Evolutionary conservation across 2,888 invertebrate species (phyloP), one percentile per base, ranked within the genome.

Genomic region (Acanthosepion lycidas): DNA sequence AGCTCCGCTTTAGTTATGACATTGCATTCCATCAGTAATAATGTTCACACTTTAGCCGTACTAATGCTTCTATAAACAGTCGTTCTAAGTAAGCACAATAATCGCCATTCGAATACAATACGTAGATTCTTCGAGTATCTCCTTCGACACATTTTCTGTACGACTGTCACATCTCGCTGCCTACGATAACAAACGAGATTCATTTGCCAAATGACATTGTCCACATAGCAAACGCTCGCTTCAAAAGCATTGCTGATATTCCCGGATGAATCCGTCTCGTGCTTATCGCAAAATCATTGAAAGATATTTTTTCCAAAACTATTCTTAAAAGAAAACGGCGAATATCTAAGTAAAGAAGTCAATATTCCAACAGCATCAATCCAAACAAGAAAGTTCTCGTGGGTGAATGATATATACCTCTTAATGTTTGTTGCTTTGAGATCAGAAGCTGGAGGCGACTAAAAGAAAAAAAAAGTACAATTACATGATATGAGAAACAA

Each of bases 281-380:
- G 78, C 78, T 78, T 78, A 78, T 78, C 78, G n/a, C n/a, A 33
- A 78, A 78, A n/a, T 78, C 78, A 78, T 78, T 78, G n/a, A 33
- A 78, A n/a, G n/a, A 18, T n/a, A 78, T n/a, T 59, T 59, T 59
- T 23, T 1, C 20, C 59, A 23, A 20, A 59, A 59, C 4, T 59
- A 6, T 59, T 59, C 23, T 20, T 59, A 6, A 59, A 59, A 20
- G 6, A 59, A 59, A 23, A 59, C 59, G 20, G 6, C 20, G 6
- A 59, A 20, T 59, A 23, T 59, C 3, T 59, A 20, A 18, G 18
- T 55, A 23, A 59, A 59, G 59, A 59, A 20, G 23, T 59, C 59
- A 20, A 59, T 59, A 23, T 20, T 59, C 23, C 26, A 23, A 59
- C 23, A 20, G 20, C 55, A 55, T 55, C 15, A 55, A 55, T 55